Base-by-base conservation (phyloP, 2,797 vertebrate genomes). In the Amblyopsis hoosieri region DNA sequence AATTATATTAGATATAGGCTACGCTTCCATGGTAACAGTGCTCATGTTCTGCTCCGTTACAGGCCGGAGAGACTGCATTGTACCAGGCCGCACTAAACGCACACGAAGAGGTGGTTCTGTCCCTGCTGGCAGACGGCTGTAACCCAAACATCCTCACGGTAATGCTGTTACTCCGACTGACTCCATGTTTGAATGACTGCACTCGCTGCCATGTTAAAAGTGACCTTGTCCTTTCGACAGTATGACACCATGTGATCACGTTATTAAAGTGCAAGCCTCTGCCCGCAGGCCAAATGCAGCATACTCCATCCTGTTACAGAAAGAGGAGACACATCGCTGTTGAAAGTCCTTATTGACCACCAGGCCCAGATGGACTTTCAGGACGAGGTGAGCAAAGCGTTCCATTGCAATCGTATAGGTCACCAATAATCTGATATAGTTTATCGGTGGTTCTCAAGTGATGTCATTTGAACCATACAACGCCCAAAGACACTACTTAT, bases 41-140 rank as follows among this genome's bases (percentile, higher is more conserved):
- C 23, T 11, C n/a, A 48, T 14, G 66, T 7, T 14, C 17, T 48
- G 17, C 60, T 57, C 4, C 66, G 45, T 45, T 59, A 12, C 82
- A 97, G 96, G 93, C 93, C 0, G 94, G 94, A 58, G 95, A 96
- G 79, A 94, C 95, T 0, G 93, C 97, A 31, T 74, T 99, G 66
- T 95, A 94, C 81, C 91, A 94, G 62, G 94, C 95, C 55, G 92
- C 93, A 19, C 85, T 92, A 64, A 90, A 87, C 12, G 82, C 90
- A 54, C 82, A 94, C 62, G 91, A 94, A 74, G 91, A 92, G 69
- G 96, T 94, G 85, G 91, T 92, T 14, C 75, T 90, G 71, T 79
- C 91, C 12, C 82, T 98, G 62, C 82, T 97, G 81, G 86, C 94
- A 69, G 91, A 91, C 2, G 90, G 89, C 62, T 95, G 95, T 82